Evolutionary conservation across 2,113 vertebrate species (phyloP).

Genomic region (Grammomys surdaster): DNA sequence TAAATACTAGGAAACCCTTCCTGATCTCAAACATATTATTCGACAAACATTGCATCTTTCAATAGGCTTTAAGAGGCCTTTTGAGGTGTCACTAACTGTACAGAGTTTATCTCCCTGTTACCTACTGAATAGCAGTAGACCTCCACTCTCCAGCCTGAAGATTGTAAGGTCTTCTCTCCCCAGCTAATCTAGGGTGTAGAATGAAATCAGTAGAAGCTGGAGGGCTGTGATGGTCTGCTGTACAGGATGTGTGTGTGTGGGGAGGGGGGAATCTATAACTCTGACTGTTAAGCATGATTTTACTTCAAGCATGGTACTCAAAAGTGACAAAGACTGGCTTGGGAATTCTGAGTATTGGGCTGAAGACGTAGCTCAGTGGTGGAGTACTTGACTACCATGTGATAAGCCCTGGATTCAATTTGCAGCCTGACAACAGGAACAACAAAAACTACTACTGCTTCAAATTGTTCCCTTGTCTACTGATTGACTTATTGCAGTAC

Average conservation of each 20-base stretch:
- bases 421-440: not conserved
- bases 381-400: not conserved
- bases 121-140: not conserved
- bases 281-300: accelerated
- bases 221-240: accelerated
- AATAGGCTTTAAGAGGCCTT: not conserved
- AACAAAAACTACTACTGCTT: not conserved
- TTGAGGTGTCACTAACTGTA: not conserved
- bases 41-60: conserved; percentile 28
- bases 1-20: conserved; percentile 28
- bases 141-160: not conserved
- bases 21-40: not conserved
- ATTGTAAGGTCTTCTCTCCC: not conserved
- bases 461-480: not conserved
- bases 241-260: too few relatives aligned
- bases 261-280: not conserved
- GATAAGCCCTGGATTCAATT: not conserved
- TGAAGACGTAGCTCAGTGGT: not conserved
- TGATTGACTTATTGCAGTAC: not conserved
- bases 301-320: not conserved
- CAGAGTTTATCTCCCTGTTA: not conserved
- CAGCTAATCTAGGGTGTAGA: too few relatives aligned
- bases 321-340: not conserved
- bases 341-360: not conserved
- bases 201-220: not conserved